A percentile compares a stretch with the other conserved stretches of the same genome.
phyloP scores from a whole-genome alignment of 2,797 vertebrate species.

The Bovichtus variegatus region DNA sequence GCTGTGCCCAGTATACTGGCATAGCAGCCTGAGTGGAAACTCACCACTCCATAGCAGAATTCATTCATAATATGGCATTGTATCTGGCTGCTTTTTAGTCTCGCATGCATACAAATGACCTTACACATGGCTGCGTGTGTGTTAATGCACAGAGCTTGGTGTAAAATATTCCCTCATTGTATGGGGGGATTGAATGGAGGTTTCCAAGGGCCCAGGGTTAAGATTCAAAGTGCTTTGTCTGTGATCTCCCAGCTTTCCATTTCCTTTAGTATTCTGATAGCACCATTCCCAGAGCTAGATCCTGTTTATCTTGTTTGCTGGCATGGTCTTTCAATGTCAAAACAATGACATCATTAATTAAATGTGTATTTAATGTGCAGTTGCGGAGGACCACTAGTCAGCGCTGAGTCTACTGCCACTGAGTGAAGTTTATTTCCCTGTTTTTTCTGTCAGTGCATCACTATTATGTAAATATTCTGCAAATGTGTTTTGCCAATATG shows the following conservation, averaged over 20 bases:
- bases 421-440: slow-evolving; percentile 23
- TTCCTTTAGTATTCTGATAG: slow-evolving; percentile 65
- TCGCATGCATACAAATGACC: slow-evolving; percentile 31
- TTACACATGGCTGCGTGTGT: slow-evolving; percentile 23
- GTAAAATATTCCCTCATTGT: slow-evolving; percentile 46
- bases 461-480: slow-evolving; percentile 10
- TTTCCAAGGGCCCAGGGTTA: slow-evolving; percentile 48
- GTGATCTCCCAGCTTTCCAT: slow-evolving; percentile 57
- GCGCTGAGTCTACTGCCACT: slow-evolving; percentile 41
- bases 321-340: slow-evolving; percentile 76
- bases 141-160: slow-evolving; percentile 39
- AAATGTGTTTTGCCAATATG: slow-evolving; percentile 25
- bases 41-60: slow-evolving; percentile 51
- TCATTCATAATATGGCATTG: slow-evolving; percentile 75
- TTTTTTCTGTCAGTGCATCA: slow-evolving; percentile 10
- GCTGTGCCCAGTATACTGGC: slow-evolving; percentile 56
- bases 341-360: slow-evolving; percentile 83
- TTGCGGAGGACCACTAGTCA: slow-evolving; percentile 47
- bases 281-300: slow-evolving; percentile 50
- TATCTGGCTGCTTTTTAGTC: slow-evolving; percentile 62
- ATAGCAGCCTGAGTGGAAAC: slow-evolving; percentile 62
- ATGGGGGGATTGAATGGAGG: slow-evolving; percentile 44
- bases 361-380: slow-evolving; percentile 62
- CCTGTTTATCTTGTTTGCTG: slow-evolving; percentile 78
- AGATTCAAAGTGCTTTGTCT: slow-evolving; percentile 65